Evolutionary conservation across 2,888 invertebrate species (phyloP), one percentile per base, ranked within the genome.

Genomic region (Chrysolina haemoptera): DNA sequence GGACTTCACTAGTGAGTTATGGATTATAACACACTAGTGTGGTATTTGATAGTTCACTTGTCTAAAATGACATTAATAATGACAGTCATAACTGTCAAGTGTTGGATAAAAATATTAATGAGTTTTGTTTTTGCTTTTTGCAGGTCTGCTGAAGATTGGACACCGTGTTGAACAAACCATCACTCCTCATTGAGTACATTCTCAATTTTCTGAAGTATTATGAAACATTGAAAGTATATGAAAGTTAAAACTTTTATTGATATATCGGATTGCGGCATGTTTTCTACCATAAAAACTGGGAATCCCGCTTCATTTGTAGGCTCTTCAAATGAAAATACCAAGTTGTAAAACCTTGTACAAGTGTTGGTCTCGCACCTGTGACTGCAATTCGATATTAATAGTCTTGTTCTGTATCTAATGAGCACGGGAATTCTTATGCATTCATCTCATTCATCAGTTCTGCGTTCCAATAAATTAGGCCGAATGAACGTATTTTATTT

Each of bases 381-480:
- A 27, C 59, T 59, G 59, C 59, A 59, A 59, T 59, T 59, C 27
- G 35, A 59, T 59, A 59, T 59, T 55, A 22, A 22, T 53, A 64
- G 53, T 64, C 70, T 70, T 68, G 50, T 68, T 68, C 64, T 63
- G 63, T 66, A 62, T 62, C 67, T 70, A 67, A 70, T 50, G 46
- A 62, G 63, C 46, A 66, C 67, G 43, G 72, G 46, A 71, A 74
- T 62, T 62, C 67, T 62, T 43, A 67, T 63, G 63, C 35, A 35
- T 59, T 59, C 35, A 18, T 74, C 62, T 35, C 53, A 68, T 43
- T 65, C 65, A 68, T 65, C 68, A 59, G 71, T 74, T 74, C 70
- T 50, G 63, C 68, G 73, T 72, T 71, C 66, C 65, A 70, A 74
- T 76, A 67, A 76, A 76, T 67, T 72, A 48, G 74, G 72, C 55